A percentile compares a stretch with the other conserved stretches of the same genome.
These are phyloP conservation scores for Rhynchomys soricoides DNA, from an alignment of 2,113 vertebrate species.

Conservation along the genomic window DNA sequence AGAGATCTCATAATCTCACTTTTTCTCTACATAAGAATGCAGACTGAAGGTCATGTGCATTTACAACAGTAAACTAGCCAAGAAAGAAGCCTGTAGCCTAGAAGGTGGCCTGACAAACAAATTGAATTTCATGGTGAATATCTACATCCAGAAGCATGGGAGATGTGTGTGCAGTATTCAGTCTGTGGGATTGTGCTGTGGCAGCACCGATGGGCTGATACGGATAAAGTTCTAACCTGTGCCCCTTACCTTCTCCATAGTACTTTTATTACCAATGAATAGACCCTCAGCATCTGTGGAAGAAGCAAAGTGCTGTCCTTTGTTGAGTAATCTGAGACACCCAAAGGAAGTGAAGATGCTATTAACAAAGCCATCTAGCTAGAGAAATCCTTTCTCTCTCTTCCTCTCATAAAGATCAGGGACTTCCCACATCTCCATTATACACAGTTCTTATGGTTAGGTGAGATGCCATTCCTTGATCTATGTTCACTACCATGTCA, in stretches of 20 bases:
- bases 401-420: background rate
- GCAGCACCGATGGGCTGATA: background rate
- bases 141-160: background rate
- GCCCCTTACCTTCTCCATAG: background rate
- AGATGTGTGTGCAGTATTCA: background rate
- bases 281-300: accelerated
- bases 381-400: background rate
- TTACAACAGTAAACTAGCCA: background rate
- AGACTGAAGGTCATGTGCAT: background rate
- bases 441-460: background rate
- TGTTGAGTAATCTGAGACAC: background rate
- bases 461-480: background rate
- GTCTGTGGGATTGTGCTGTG: no score
- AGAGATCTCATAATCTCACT: background rate
- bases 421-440: accelerated
- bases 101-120: background rate
- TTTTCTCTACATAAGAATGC: background rate
- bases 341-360: background rate
- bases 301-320: background rate
- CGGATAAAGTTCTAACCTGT: background rate
- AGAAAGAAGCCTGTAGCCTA: background rate
- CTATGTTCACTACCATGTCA: background rate
- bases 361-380: background rate
- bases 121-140: background rate
- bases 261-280: background rate